phyloP scores from a whole-genome alignment of 2,797 vertebrate species.

The Xerus rutilus region DNA sequence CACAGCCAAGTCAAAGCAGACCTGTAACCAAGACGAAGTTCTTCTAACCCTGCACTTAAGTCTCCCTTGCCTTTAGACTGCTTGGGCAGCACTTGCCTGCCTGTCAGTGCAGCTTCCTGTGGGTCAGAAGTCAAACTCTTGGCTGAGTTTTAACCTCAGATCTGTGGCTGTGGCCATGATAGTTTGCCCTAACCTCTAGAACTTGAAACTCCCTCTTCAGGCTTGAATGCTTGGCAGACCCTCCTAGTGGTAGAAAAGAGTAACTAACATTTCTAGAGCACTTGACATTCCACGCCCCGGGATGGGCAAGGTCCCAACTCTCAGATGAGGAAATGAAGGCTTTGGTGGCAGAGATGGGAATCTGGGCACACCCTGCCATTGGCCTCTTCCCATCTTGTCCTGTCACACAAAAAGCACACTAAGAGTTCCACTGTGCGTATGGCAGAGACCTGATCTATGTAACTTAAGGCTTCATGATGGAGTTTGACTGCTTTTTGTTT shows the following conservation, averaged over 20 bases:
- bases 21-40: neutral
- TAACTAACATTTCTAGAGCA: neutral
- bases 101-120: neutral
- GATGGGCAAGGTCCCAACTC: neutral
- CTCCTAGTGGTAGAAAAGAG: neutral
- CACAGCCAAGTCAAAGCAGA: neutral
- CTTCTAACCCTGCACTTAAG: neutral
- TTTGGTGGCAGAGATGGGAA: neutral
- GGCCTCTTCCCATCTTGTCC: neutral
- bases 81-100: neutral
- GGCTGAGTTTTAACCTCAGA: neutral
- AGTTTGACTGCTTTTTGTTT: neutral
- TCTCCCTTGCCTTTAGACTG: neutral
- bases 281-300: neutral
- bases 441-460: neutral
- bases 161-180: neutral
- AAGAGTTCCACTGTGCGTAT: neutral
- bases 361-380: neutral
- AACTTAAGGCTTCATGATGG: neutral
- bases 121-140: neutral
- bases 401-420: neutral
- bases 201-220: constrained; percentile 12
- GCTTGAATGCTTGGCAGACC: neutral
- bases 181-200: neutral
- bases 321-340: neutral